Evolutionary conservation across 2,113 vertebrate species (phyloP).

Genomic region (Scomber scombrus): DNA sequence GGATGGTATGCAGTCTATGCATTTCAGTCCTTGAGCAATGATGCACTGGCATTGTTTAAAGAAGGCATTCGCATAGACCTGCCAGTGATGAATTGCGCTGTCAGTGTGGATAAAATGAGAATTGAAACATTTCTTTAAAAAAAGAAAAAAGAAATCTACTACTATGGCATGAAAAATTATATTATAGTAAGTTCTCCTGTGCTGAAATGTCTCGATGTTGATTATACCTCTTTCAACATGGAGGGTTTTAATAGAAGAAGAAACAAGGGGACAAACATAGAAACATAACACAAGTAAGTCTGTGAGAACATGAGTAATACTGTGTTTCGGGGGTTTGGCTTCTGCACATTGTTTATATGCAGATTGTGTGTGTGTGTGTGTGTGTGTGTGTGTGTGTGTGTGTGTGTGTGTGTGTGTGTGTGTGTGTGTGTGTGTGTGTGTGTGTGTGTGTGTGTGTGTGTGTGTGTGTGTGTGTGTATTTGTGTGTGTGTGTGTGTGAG

Average conservation of each 20-base stretch:
- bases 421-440: conserved; percentile 25
- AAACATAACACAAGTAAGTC: conserved; percentile 27
- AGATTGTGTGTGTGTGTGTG: conserved; percentile 24
- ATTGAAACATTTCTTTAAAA: conserved; percentile 58
- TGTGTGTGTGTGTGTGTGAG: conserved; percentile 5
- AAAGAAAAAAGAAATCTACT: conserved; percentile 56
- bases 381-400: conserved; percentile 17
- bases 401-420: conserved; percentile 16
- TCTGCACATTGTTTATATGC: conserved; percentile 21
- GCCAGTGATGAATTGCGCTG: conserved; percentile 74
- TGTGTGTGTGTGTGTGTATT: conserved; percentile 24
- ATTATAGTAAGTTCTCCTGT: conserved; percentile 8
- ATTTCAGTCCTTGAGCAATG: conserved; percentile 69
- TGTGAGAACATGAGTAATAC: conserved; percentile 1
- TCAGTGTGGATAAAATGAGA: conserved; percentile 71
- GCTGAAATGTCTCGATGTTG: conserved; percentile 54
- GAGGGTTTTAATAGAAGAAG: conserved; percentile 30
- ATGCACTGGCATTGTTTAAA: conserved; percentile 63
- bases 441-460: conserved; percentile 21
- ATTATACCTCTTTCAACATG: conserved; percentile 40
- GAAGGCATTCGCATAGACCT: conserved; percentile 54
- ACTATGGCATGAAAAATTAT: conserved; percentile 21
- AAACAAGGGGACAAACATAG: neutral
- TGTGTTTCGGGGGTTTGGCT: conserved; percentile 8
- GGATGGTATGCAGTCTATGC: conserved; percentile 29